Evolutionary conservation across 1,140 invertebrate species (phyloP), one percentile per base, ranked within the genome.

Genomic region (Aporrectodea caliginosa): DNA sequence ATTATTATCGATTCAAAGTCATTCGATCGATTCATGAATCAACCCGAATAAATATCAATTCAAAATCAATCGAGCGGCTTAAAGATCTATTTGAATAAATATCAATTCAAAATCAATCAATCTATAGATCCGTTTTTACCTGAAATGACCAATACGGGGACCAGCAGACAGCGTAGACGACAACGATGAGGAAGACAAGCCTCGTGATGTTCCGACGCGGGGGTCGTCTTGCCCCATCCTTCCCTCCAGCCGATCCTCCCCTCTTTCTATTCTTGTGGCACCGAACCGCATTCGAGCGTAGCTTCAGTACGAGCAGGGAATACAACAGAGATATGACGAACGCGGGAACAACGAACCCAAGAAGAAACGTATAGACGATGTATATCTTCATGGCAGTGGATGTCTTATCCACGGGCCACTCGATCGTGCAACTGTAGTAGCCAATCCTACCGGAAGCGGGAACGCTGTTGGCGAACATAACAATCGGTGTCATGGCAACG

Each of bases 401-500:
- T 22, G 6, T 58, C 43, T 6, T 12, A 58, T 58, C 43, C 22
- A 58, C 43, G 6, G 43, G 43, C 43, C 43, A 58, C 22, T 58
- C 43, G 43, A 58, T 58, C 43, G 43, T 58, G 43, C 43, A 58
- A 22, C 43, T 58, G 6, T 22, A 22, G 43, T 22, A 22, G 22
- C 43, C 43, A 22, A 6, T 22, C 6, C 22, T 22, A 12, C 43
- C 43, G 43, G 22, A 6, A 22, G 22, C 43, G 16, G 75, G 16
- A n/a, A 76, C 30, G 68, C 30, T 78, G 29, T 69, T 69, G 0
- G 95, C 93, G 85, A 98, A 98, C 84, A 98, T 92, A 79, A 97
- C 94, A 12, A 98, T 93, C 0, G 97, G 97, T 29, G 90, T 84
- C 93, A 99, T 87, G 6, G 88, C 86, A 27, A 90, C 84, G 73